phyloP scores from a whole-genome alignment of 1,140 invertebrate genomes.

The Spodoptera litura region DNA sequence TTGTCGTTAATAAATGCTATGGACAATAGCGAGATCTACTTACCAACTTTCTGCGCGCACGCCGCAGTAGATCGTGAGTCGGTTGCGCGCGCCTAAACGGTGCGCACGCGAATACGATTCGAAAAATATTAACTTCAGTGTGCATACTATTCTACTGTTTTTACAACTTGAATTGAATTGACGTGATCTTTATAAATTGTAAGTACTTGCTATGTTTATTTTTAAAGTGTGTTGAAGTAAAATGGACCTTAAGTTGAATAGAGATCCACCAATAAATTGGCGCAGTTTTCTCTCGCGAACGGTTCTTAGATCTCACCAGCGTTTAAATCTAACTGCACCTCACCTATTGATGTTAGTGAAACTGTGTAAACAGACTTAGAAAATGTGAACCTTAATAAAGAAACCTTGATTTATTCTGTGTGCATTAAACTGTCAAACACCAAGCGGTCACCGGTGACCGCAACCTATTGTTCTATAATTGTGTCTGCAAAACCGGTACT shows the following conservation, averaged over 20 bases:
- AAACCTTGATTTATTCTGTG: no score
- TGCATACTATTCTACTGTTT: slow-evolving; percentile 37
- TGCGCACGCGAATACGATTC: slow-evolving; percentile 57
- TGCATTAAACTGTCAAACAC: no score
- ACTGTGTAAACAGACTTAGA: neutral
- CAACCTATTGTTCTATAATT: no score
- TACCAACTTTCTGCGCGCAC: slow-evolving; percentile 39
- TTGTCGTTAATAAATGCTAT: slow-evolving; percentile 9
- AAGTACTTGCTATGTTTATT: slow-evolving; percentile 25
- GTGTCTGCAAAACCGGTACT: no score
- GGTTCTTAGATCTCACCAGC: neutral
- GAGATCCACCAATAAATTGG: neutral
- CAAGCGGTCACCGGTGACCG: no score
- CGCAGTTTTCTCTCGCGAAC: neutral
- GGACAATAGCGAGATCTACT: slow-evolving; percentile 24
- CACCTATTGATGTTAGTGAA: neutral
- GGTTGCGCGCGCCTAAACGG: slow-evolving; percentile 54
- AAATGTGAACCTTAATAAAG: no score
- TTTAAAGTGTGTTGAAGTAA: neutral
- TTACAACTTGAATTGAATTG: slow-evolving; percentile 17
- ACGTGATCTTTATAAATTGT: slow-evolving; percentile 42
- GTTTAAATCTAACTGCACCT: neutral
- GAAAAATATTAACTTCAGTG: slow-evolving; percentile 19
- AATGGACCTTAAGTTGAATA: neutral
- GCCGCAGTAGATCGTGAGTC: slow-evolving; percentile 50